Percentiles rank a stretch among this genome's conserved stretches.
Evolutionary conservation across 23 tunicate genomes (phyloP).

Genomic region (Clavelina lepadiformis): DNA sequence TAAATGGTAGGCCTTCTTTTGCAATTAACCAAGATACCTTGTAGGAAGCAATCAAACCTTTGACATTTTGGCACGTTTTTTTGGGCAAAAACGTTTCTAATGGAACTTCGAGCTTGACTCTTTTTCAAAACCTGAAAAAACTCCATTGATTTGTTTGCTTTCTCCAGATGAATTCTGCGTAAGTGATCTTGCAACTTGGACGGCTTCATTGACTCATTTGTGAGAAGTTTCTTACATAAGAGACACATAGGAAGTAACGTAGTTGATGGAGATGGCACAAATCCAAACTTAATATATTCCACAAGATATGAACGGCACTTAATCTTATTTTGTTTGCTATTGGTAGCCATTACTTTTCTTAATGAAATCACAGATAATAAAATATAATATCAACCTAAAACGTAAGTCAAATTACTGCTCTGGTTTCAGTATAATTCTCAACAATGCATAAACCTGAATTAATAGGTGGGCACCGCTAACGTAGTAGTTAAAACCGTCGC

Average conservation of each 20-base stretch:
- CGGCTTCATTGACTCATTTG: constrained; percentile 13
- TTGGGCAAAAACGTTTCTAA: constrained; percentile 7
- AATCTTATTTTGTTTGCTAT: constrained; percentile 8
- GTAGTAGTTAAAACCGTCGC: no score
- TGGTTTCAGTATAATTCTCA: no score
- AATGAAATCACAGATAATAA: constrained; percentile 10
- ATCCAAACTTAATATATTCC: constrained; percentile 16
- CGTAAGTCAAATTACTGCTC: no score
- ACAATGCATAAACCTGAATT: no score
- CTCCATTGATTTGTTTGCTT: constrained; percentile 15
- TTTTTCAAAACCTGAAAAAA: constrained; percentile 10
- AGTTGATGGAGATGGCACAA: constrained; percentile 24
- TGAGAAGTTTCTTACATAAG: constrained; percentile 9
- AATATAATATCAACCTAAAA: no score
- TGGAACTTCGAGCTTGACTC: constrained; percentile 16
- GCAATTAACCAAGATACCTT: constrained; percentile 11
- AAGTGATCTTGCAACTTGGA: constrained; percentile 2
- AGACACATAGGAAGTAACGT: constrained; percentile 11
- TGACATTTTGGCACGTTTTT: constrained; percentile 13
- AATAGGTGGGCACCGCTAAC: no score
- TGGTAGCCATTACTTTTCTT: constrained; percentile 18
- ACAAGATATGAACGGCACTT: constrained; percentile 18
- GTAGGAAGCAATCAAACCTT: constrained; percentile 16
- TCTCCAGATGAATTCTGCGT: constrained; percentile 18
- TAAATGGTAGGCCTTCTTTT: constrained; percentile 23